Evolutionary conservation across 2,888 invertebrate species (phyloP).

Genomic region (Adelognathus sp.): DNA sequence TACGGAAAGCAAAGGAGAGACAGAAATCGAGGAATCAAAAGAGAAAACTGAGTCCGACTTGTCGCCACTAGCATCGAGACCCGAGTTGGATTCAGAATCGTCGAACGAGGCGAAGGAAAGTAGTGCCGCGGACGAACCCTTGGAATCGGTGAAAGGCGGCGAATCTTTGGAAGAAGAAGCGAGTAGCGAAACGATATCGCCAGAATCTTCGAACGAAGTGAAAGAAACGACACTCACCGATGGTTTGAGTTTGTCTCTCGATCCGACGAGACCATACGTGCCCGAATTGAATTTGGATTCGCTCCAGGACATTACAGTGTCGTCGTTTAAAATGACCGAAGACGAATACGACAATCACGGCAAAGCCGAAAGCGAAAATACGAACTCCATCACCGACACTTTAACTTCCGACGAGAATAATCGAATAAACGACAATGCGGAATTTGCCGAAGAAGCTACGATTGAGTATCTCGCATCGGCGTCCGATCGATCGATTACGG

Average conservation of each 20-base stretch:
- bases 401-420: conserved; percentile 60
- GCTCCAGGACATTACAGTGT: conserved; percentile 74
- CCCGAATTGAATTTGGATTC: conserved; percentile 77
- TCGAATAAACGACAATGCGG: conserved; percentile 13
- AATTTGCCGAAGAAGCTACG: conserved; percentile 26
- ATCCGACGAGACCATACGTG: conserved; percentile 68
- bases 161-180: conserved; percentile 66
- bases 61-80: conserved; percentile 45
- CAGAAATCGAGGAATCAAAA: conserved; percentile 5
- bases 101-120: conserved; percentile 66
- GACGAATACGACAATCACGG: conserved; percentile 59
- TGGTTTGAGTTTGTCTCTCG: conserved; percentile 63
- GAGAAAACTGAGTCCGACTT: conserved; percentile 37
- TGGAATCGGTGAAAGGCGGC: conserved; percentile 46
- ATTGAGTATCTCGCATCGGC: conserved; percentile 19
- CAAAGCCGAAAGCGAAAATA: conserved; percentile 56
- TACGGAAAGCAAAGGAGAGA: conserved; percentile 22
- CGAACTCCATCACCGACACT: conserved; percentile 60
- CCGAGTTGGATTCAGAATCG: conserved; percentile 52
- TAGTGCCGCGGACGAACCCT: conserved; percentile 59
- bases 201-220: conserved; percentile 67
- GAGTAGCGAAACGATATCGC: conserved; percentile 57
- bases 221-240: conserved; percentile 68
- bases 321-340: conserved; percentile 72
- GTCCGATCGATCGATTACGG: conserved; percentile 16